These are phyloP conservation scores for Hypothenemus hampei DNA, from an alignment of 1,140 invertebrate genomes.

Conservation along the genomic window DNA sequence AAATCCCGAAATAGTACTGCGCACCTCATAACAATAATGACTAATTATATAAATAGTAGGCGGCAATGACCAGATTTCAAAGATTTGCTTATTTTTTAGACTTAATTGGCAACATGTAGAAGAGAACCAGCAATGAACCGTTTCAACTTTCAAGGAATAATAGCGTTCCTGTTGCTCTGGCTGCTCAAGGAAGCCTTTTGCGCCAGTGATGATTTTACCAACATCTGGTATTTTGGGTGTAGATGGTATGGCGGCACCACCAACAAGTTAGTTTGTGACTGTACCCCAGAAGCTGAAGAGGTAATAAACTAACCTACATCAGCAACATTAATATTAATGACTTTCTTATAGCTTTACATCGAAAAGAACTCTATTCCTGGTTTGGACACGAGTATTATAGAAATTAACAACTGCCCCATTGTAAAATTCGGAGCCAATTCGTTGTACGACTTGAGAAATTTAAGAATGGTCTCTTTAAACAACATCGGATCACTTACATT, in stretches of 20 bases:
- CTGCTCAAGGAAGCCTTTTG: not conserved
- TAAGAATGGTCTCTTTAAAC: slow-evolving; percentile 35
- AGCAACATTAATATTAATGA: no score
- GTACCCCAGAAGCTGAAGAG: slow-evolving; percentile 30
- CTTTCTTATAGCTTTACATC: slow-evolving; percentile 39
- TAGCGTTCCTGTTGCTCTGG: not conserved
- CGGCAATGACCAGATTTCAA: no score
- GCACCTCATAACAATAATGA: no score
- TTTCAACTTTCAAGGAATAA: no score
- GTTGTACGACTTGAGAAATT: slow-evolving; percentile 34
- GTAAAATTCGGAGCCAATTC: slow-evolving; percentile 36
- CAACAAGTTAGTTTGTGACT: slow-evolving; percentile 27
- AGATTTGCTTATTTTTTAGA: no score
- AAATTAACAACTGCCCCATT: slow-evolving; percentile 36
- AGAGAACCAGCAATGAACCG: no score
- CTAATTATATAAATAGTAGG: no score
- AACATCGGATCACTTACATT: slow-evolving; percentile 34
- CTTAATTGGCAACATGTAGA: no score
- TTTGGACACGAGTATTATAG: slow-evolving; percentile 32
- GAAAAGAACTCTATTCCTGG: slow-evolving; percentile 34
- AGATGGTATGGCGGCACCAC: slow-evolving; percentile 30
- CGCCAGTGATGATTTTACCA: slow-evolving; percentile 27
- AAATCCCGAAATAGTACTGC: no score
- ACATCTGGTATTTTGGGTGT: slow-evolving; percentile 32
- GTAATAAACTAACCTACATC: slow-evolving; percentile 12